phyloP scores from a whole-genome alignment of 1,140 invertebrate species.

The Lepidurus arcticus region DNA sequence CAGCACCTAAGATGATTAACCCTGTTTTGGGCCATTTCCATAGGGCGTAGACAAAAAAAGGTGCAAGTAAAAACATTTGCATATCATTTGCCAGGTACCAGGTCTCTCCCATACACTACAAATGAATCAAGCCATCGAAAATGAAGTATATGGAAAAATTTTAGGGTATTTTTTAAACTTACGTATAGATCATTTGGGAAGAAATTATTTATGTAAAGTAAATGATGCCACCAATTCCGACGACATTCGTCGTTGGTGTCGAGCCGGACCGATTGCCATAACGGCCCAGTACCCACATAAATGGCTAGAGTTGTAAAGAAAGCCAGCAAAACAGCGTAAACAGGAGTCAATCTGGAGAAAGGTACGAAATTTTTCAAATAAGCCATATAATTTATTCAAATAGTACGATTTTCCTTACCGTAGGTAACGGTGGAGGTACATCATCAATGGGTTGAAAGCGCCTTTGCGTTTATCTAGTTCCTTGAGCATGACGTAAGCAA shows the following conservation, averaged over 20 bases:
- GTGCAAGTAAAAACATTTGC: slow-evolving; percentile 50
- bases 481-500: slow-evolving; percentile 29
- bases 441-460: slow-evolving; percentile 23
- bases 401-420: neutral
- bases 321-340: slow-evolving; percentile 75
- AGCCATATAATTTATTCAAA: neutral
- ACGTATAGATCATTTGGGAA: neutral
- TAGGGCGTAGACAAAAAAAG: slow-evolving; percentile 40
- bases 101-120: slow-evolving; percentile 52
- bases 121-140: neutral
- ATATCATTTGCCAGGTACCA: slow-evolving; percentile 57
- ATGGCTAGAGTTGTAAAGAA: slow-evolving; percentile 64
- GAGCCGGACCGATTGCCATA: slow-evolving; percentile 58
- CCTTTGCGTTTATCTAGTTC: slow-evolving; percentile 27
- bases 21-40: slow-evolving; percentile 25
- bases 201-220: slow-evolving; percentile 43
- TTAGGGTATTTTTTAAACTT: neutral
- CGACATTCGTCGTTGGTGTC: slow-evolving; percentile 55
- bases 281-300: slow-evolving; percentile 59
- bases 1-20: neutral
- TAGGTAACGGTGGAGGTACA: slow-evolving; percentile 31
- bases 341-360: slow-evolving; percentile 62
- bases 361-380: slow-evolving; percentile 25
- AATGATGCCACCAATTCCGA: slow-evolving; percentile 51
- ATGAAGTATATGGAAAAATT: neutral